Conservation (phyloP, 2,888 invertebrate species). For the Hanleya hanleyi region DNA sequence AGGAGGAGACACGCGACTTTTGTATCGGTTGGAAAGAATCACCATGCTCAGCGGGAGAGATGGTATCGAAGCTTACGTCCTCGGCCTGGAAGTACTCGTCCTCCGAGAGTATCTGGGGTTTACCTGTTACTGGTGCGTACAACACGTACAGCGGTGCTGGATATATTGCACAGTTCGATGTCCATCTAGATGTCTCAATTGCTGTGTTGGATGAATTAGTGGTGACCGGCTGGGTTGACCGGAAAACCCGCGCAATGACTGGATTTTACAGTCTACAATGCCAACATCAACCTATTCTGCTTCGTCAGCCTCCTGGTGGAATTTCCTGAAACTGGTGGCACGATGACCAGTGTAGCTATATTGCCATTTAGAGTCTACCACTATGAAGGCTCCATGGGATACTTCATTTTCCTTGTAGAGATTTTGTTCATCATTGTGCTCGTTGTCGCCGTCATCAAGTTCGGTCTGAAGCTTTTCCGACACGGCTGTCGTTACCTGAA, state of each 20-base stretch:
- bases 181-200: background rate
- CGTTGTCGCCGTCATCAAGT: background rate
- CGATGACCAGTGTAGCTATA: background rate
- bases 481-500: background rate
- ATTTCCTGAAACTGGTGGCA: slow-evolving; percentile 31
- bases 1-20: background rate
- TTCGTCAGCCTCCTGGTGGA: slow-evolving; percentile 31
- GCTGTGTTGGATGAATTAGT: background rate
- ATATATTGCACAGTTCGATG: background rate
- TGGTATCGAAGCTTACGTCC: background rate
- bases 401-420: background rate
- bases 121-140: background rate
- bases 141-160: background rate
- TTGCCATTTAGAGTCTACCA: background rate
- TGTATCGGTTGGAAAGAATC: background rate
- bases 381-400: background rate
- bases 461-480: background rate
- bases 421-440: background rate
- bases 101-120: background rate
- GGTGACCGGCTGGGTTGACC: background rate
- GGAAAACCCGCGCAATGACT: background rate
- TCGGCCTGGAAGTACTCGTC: background rate
- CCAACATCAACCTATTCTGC: slow-evolving; percentile 35
- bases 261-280: background rate
- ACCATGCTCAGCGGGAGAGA: background rate